Evolutionary conservation across 2,113 vertebrate genomes (phyloP).

Genomic region (Laticauda colubrina): DNA sequence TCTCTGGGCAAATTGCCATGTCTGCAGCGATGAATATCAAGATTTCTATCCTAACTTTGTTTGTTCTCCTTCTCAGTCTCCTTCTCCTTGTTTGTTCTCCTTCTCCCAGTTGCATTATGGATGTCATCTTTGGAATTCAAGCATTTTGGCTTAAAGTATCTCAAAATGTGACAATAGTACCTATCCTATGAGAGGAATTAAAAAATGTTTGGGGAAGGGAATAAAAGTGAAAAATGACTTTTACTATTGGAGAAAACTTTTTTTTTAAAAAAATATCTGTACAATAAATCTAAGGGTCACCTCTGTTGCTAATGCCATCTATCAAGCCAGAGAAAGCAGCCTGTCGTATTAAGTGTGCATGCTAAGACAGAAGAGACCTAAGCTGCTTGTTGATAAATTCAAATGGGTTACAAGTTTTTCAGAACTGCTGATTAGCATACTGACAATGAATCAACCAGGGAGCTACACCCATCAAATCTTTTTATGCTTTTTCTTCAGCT

Average conservation of each 20-base stretch:
- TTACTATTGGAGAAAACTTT: not conserved
- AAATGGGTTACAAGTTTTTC: conserved; percentile 3
- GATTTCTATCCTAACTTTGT: fast-evolving
- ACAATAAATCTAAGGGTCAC: conserved; percentile 33
- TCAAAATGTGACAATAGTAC: not conserved
- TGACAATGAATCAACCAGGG: not conserved
- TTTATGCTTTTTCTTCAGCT: fast-evolving
- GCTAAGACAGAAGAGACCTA: not conserved
- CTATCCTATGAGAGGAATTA: not conserved
- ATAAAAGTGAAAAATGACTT: not conserved
- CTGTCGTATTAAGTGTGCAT: not conserved
- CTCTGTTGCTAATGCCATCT: conserved; percentile 16
- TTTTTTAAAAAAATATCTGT: not conserved
- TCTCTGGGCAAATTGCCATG: conserved; percentile 5
- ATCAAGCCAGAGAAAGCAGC: conserved; percentile 4
- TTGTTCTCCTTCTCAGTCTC: fast-evolving
- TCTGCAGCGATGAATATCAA: fast-evolving
- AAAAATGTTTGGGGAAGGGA: not conserved
- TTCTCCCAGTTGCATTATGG: fast-evolving
- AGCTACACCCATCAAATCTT: not conserved
- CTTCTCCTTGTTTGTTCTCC: fast-evolving
- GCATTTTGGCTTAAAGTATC: not conserved
- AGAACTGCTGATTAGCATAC: not conserved
- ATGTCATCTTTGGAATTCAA: not conserved
- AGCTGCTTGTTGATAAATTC: conserved; percentile 5